Base-by-base conservation (phyloP, 2,113 vertebrate species). In the Triplophysa siluroides region DNA sequence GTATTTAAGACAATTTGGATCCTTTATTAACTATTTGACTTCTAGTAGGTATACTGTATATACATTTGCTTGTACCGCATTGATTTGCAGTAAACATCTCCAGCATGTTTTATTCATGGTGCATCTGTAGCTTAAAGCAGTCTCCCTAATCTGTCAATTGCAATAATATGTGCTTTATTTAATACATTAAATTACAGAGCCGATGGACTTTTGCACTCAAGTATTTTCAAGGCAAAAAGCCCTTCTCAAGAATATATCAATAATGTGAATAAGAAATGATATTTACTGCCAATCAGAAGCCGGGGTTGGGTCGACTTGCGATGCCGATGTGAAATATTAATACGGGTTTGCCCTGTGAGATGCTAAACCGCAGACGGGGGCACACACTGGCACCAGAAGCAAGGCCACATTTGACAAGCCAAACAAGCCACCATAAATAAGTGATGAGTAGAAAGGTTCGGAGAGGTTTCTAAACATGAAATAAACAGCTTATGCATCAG, bases 321-420 rank as follows among this genome's bases (percentile, higher is more conserved):
- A 88, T 65, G 86, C 83, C 88, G 81, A 88, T 90, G 86, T 93
- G 81, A 92, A 93, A 93, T 92, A 93, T 93, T 93, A 88, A 92
- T 92, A 91, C 79, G 81, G 85, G 88, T 90, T 90, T 92, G 90
- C 89, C 91, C 92, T 92, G 91, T 84, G 90, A 92, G 90, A 92
- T 91, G 91, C 89, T 91, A 89, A 92, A 89, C 88, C 69, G 81
- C 78, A 89, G 88, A 90, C 88, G 60, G 83, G 86, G 85, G 83
- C 88, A 87, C 85, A 88, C n/a, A 74, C 88, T 87, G 83, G 86
- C 84, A 90, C 87, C 87, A 86, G 80, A 85, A 90, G 88, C 90
- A 93, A 92, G 91, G 92, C 90, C 90, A 72, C 87, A 89, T 88
- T 90, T 92, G 90, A 92, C 90, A 92, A 91, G 88, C 85, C 89